These are phyloP conservation scores for Zaprionus tsacasi DNA, from an alignment of 1,140 invertebrate genomes.

Conservation along the genomic window DNA sequence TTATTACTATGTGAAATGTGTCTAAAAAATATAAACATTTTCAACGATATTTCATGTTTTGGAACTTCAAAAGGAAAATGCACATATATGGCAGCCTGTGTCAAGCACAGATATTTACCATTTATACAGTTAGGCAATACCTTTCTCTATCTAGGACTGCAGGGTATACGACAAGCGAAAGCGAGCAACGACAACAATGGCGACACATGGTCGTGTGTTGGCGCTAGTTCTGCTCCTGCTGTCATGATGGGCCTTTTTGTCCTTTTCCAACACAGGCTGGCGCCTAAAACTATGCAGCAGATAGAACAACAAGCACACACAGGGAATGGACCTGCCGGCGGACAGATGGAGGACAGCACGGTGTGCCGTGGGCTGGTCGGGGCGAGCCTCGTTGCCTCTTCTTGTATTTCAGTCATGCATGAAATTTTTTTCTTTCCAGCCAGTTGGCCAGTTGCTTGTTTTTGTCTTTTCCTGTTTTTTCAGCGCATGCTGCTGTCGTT, in stretches of 20 bases:
- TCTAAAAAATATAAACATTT: background rate
- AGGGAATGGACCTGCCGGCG: background rate
- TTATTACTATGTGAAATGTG: background rate
- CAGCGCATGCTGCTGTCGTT: slow-evolving; percentile 23
- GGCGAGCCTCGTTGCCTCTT: slow-evolving; percentile 25
- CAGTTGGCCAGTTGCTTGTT: slow-evolving; percentile 49
- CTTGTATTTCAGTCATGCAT: slow-evolving; percentile 78
- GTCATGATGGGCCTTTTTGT: slow-evolving; percentile 17
- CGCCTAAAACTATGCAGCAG: slow-evolving; percentile 47
- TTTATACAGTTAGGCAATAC: background rate
- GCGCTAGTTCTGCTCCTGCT: background rate
- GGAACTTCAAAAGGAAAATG: background rate
- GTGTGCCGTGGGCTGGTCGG: slow-evolving; percentile 3
- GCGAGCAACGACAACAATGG: slow-evolving; percentile 1
- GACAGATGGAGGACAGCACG: background rate
- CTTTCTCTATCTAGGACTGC: background rate
- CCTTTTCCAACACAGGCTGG: slow-evolving; percentile 4
- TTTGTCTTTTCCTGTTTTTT: slow-evolving; percentile 37
- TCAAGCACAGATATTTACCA: background rate
- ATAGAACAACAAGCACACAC: slow-evolving; percentile 33
- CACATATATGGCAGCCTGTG: background rate
- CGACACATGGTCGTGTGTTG: slow-evolving; percentile 23
- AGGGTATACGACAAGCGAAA: background rate
- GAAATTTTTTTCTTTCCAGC: slow-evolving; percentile 70
- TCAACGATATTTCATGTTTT: background rate